phyloP scores from a whole-genome alignment of 2,797 vertebrate species.

The Anguilla marmorata region DNA sequence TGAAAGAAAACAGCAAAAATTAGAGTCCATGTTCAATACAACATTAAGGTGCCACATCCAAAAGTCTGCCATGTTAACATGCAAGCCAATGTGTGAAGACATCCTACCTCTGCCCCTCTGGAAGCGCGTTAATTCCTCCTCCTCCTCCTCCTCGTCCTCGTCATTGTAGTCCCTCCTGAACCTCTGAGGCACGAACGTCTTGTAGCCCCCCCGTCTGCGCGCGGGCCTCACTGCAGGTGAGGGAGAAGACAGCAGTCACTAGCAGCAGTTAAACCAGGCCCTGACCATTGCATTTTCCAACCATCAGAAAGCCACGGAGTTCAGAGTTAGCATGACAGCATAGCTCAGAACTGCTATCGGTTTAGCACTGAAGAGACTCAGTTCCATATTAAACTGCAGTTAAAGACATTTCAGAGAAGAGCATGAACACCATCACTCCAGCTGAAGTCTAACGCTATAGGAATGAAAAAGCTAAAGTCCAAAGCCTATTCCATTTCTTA shows the following conservation, averaged over 20 bases:
- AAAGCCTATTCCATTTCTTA: too few species aligned
- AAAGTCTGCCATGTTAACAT: neutral
- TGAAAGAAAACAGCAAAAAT: neutral
- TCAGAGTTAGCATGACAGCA: neutral
- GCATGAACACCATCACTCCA: too few species aligned
- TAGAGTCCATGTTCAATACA: neutral
- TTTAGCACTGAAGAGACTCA: neutral
- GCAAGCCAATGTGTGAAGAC: neutral
- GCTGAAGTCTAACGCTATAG: too few species aligned
- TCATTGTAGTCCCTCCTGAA: constrained; percentile 50
- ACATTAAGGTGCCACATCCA: neutral
- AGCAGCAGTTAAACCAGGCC: neutral
- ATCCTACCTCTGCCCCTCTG: constrained; percentile 57
- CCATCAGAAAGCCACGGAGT: neutral
- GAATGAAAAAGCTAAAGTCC: too few species aligned
- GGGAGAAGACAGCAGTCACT: neutral
- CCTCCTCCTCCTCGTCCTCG: constrained; percentile 34
- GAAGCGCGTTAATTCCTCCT: constrained; percentile 42
- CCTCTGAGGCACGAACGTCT: constrained; percentile 49
- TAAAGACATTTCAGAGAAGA: neutral
- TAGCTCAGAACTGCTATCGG: neutral
- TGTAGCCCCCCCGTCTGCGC: constrained; percentile 46
- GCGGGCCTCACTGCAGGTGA: constrained; percentile 23
- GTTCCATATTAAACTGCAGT: neutral
- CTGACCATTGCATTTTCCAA: neutral